Conservation (phyloP, 2,797 vertebrate species). For the Hippocampus kuda region DNA sequence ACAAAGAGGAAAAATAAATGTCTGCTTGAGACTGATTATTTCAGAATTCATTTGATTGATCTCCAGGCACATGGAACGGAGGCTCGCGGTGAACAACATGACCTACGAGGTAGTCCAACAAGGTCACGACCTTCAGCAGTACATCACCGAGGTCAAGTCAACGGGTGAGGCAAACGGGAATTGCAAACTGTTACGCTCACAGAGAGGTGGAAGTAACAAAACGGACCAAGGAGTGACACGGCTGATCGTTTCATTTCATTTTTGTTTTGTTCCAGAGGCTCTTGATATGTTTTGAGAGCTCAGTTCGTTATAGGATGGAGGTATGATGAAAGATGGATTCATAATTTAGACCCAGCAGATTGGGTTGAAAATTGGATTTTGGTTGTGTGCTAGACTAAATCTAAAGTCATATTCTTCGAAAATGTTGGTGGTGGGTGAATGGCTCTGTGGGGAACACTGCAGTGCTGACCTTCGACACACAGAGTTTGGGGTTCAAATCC, state of each 20-base stretch:
- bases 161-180: conserved; percentile 67
- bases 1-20: background rate
- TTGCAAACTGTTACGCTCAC: background rate
- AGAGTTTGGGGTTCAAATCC: no score
- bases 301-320: background rate
- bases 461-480: no score
- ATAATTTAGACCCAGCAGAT: no score
- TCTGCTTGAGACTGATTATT: background rate
- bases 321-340: no score
- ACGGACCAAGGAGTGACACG: background rate
- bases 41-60: conserved; percentile 3
- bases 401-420: no score
- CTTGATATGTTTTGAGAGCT: background rate
- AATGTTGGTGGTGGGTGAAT: no score
- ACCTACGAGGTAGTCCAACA: conserved; percentile 96
- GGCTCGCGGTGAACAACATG: conserved; percentile 96
- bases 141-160: conserved; percentile 91
- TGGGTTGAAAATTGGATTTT: no score
- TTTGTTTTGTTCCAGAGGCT: background rate
- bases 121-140: conserved; percentile 93
- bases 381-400: no score
- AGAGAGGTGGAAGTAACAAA: background rate
- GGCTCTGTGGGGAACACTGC: no score
- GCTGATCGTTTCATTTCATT: background rate
- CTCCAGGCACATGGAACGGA: conserved; percentile 81